Percentiles rank a stretch among this genome's conserved stretches.
Conservation (phyloP, 1,140 invertebrate genomes). For the Apis mellifera region DNA sequence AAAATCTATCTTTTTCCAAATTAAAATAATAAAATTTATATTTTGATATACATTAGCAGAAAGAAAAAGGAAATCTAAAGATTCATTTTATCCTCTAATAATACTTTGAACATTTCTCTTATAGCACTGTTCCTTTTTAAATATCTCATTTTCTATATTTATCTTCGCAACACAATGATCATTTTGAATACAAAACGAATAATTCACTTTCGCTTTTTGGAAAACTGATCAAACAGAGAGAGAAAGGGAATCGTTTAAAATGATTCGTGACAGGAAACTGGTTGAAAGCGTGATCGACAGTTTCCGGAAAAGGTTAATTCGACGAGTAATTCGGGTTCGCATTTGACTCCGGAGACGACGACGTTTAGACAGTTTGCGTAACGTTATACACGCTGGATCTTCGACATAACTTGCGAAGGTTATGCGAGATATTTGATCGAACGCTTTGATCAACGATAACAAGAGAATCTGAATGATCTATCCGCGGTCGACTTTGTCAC, state of each 20-base stretch:
- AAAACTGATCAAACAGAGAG: too few relatives aligned
- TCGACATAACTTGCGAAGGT: not conserved
- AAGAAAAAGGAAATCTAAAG: too few relatives aligned
- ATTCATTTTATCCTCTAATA: too few relatives aligned
- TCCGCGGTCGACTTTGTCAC: conserved; percentile 24
- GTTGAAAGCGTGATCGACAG: not conserved
- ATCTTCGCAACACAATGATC: too few relatives aligned
- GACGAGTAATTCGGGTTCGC: not conserved
- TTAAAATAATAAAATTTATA: too few relatives aligned
- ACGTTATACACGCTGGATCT: conserved; percentile 6
- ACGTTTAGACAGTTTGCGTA: not conserved
- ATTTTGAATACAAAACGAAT: too few relatives aligned
- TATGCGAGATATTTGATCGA: conserved; percentile 23
- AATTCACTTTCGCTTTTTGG: not conserved
- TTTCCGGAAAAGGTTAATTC: conserved; percentile 18
- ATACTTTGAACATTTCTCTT: too few relatives aligned
- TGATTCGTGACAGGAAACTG: not conserved
- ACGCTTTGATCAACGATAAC: conserved; percentile 39
- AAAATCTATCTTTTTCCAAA: too few relatives aligned
- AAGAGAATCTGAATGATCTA: conserved; percentile 16
- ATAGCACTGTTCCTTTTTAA: too few relatives aligned
- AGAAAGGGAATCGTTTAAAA: too few relatives aligned
- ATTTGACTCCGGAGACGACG: not conserved
- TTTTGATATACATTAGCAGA: too few relatives aligned
- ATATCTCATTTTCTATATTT: too few relatives aligned